Evolutionary conservation across 2,797 vertebrate genomes (phyloP), one percentile per base, ranked within the genome.

Genomic region (Coregonus ussuriensis): DNA sequence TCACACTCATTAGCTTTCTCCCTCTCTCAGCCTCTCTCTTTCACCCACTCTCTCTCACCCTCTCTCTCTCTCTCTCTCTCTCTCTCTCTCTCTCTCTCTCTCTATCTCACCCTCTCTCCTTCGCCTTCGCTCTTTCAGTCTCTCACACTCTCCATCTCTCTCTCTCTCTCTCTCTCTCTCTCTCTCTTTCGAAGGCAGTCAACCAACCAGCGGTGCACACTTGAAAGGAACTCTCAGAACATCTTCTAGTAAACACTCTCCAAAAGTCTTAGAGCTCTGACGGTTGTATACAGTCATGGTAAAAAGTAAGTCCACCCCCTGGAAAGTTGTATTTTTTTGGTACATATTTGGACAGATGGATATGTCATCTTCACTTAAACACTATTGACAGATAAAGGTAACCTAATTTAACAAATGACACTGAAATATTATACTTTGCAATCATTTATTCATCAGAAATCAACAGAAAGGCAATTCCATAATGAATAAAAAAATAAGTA

Each of bases 141-240:
- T 79, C 75, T 65, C 74, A 53, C 18, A 7, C 62, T 53, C 25
- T 52, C 71, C 63, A 68, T 53, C 25, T 62, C 65, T 35, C 74
- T 72, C 25, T 25, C 25, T 25, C 25, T 25, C 25, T 25, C 25
- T 25, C 25, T 25, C 25, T 25, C 25, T 25, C 25, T 7, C 47
- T 78, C 51, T 78, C 16, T 76, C 35, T 68, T 77, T 82, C 35
- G 29, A 65, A 74, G 77, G 68, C 76, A 79, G 69, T 82, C 79
- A 86, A 84, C 87, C 84, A 78, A 82, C 85, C 82, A 87, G 82
- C 81, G 79, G 80, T 66, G 73, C 53, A 72, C 76, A 75, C 73
- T 89, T 84, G 80, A 85, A 83, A 71, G 59, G 75, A 76, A 70
- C 65, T 67, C 79, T 74, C 72, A 31, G 54, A 81, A 63, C 73